Evolutionary conservation across 1,140 invertebrate genomes (phyloP), one percentile per base, ranked within the genome.

Genomic region (Halictus rubicundus): DNA sequence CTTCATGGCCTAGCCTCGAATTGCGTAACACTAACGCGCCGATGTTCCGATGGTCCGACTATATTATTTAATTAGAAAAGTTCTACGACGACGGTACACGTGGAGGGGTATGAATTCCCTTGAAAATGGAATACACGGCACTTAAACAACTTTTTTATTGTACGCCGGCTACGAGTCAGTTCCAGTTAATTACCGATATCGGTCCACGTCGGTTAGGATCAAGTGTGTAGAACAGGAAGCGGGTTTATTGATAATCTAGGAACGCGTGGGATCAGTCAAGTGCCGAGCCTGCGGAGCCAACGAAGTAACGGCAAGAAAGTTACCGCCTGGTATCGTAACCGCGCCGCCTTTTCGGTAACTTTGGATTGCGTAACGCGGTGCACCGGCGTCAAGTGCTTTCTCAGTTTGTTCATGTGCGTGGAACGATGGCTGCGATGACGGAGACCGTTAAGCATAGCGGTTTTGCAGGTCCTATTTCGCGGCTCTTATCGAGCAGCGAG

Each of bases 221-320:
- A 27, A 32, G 59, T 16, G 14, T 23, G 42, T 54, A 9, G 21
- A 57, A n/a, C 19, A 57, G 54, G n/a, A 23, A 57, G 19, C 54
- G 8, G 2, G 54, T 57, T 32, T 57, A 57, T 52, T 46, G 32
- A 42, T 54, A 54, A 74, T 49, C 16, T 23, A 66, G 27, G 37
- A 74, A 74, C 23, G 72, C n/a, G 72, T 74, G 61, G 46, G 72
- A 66, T 74, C 61, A 39, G 60, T 25, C 6, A 9, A 52, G 46
- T 54, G 52, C 16, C 72, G 1, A 37, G 46, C 37, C 61, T 25
- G 46, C 46, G 23, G 64, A 61, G 46, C n/a, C 52, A 66, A 66
- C 72, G 72, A 74, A 66, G 61, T 32, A 12, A 5, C 21, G n/a
- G 46, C 61, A 74, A 66, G 72, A 66, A 74, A 74, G 46, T 74